A percentile compares a stretch with the other conserved stretches of the same genome.
Evolutionary conservation across 2,888 invertebrate genomes (phyloP).

Genomic region (Leucania comma): DNA sequence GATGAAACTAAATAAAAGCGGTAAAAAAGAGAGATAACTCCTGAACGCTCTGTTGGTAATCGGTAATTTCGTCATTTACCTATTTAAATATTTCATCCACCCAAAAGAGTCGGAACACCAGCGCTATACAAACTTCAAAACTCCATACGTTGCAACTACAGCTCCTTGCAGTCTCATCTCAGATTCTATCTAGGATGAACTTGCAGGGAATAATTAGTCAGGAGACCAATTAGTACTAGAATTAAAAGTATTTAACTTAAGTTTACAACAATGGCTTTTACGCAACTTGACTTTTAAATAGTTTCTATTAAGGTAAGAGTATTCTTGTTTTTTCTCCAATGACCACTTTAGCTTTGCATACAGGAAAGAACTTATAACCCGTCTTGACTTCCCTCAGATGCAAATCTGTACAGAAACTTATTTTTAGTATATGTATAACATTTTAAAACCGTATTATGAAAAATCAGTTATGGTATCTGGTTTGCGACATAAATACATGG

Average conservation of each 20-base stretch:
- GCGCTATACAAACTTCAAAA: background rate
- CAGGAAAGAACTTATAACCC: background rate
- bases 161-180: constrained; percentile 1
- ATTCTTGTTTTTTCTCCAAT: background rate
- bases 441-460: no score
- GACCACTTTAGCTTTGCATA: constrained; percentile 9
- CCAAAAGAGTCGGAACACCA: background rate
- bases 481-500: no score
- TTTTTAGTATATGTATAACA: no score
- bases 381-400: no score
- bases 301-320: background rate
- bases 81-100: no score
- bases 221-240: constrained; percentile 28
- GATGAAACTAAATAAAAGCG: no score
- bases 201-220: constrained; percentile 5
- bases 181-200: constrained; percentile 1
- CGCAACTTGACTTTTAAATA: background rate
- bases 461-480: no score
- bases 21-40: no score
- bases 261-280: constrained; percentile 9
- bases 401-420: no score
- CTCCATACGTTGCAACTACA: background rate
- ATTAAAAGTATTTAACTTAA: constrained; percentile 31
- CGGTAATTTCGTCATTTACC: no score
- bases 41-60: no score